Base-by-base conservation (phyloP, 2,888 invertebrate genomes). In the Metellina segmentata region DNA sequence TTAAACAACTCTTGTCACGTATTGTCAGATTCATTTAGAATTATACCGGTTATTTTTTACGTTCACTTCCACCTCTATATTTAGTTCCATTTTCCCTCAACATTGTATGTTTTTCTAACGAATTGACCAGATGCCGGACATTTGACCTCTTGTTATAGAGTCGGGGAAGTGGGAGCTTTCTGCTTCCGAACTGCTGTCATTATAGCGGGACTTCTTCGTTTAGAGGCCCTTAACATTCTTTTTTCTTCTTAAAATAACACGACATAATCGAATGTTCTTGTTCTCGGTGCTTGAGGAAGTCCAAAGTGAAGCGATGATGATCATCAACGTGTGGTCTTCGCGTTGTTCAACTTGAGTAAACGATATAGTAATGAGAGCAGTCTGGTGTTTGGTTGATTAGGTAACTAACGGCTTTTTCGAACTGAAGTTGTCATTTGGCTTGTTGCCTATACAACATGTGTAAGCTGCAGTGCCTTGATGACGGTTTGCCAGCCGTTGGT, bases 351-450 rank as follows among this genome's bases (percentile, higher is more conserved):
- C 61, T 51, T 48, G n/a, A 34, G n/a, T 69, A 61, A 61, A 61
- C 53, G n/a, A 48, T 11, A 34, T 49, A 52, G 52, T 91, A 91
- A 91, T 91, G 91, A 91, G 90, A 81, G 82, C 53, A 71, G 86
- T 81, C 86, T 91, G 91, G 91, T 91, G 91, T 74, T 91, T 78
- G 72, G 87, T 70, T 87, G 91, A 91, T 91, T 87, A 91, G 91
- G 86, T 53, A 90, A 81, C 90, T 90, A 85, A 85, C 85, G 85
- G 85, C 77, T 85, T 77, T 77, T 85, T 77, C 69, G 16, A 85
- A 49, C 77, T 34, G 16, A 61, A 61, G 61, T 85, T 85, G 85
- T 85, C 85, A 69, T 85, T 69, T 77, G 48, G 77, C 78, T 85
- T 75, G 72, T 89, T 89, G 89, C 89, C 89, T 90, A 90, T 90